phyloP scores from a whole-genome alignment of 2,888 invertebrate species.

The Lagria hirta region DNA sequence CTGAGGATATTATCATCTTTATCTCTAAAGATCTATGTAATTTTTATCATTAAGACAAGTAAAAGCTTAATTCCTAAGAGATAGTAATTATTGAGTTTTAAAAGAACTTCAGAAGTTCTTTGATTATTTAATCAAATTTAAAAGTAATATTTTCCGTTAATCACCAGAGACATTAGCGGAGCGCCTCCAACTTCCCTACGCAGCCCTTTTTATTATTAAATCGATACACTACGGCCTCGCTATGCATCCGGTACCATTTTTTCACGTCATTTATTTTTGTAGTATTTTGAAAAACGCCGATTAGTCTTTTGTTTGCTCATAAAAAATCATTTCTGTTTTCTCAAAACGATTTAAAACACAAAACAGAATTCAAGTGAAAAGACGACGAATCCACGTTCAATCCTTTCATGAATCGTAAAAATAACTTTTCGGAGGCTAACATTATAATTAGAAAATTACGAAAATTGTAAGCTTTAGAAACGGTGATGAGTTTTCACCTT shows the following conservation, averaged over 20 bases:
- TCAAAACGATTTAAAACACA: no score
- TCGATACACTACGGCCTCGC: constrained; percentile 15
- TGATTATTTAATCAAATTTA: constrained; percentile 23
- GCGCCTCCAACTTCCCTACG: constrained; percentile 9
- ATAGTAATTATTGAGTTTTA: constrained; percentile 16
- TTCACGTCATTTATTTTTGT: constrained; percentile 14
- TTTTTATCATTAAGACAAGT: constrained; percentile 18
- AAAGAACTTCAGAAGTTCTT: constrained; percentile 12
- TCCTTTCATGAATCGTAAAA: constrained; percentile 10
- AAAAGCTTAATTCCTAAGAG: constrained; percentile 14
- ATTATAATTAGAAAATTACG: constrained; percentile 22
- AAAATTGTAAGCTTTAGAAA: constrained; percentile 13
- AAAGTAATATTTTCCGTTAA: constrained; percentile 24
- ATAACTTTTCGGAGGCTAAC: constrained; percentile 9
- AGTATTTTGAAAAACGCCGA: constrained; percentile 1
- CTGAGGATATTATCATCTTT: constrained; percentile 1
- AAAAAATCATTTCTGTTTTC: no score
- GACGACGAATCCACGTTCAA: constrained; percentile 1
- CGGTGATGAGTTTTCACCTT: constrained; percentile 30
- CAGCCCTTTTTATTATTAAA: constrained; percentile 21
- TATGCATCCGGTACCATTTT: constrained; percentile 11
- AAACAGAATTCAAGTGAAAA: no score
- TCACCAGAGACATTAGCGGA: constrained; percentile 17
- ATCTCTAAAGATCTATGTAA: no score
- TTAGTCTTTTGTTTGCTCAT: background rate